phyloP scores from a whole-genome alignment of 1,140 invertebrate genomes.

The Euschistus heros region DNA sequence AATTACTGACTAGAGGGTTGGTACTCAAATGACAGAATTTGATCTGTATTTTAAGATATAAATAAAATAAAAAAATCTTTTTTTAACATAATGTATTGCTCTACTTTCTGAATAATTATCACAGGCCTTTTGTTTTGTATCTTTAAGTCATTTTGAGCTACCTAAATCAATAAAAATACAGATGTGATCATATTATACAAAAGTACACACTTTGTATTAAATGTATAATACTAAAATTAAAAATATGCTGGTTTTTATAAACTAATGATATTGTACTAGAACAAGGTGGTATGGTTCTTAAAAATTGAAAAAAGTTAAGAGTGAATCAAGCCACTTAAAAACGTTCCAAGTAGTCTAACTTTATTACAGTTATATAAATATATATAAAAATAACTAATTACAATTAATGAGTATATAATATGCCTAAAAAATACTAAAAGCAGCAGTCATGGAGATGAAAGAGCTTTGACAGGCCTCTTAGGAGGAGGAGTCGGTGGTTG shows the following conservation, averaged over 20 bases:
- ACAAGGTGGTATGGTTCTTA: background rate
- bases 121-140: background rate
- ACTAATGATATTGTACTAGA: too few species aligned
- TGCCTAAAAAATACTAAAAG: background rate
- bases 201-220: background rate
- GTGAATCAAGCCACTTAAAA: background rate
- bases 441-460: background rate
- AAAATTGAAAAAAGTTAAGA: background rate
- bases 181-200: background rate
- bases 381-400: background rate
- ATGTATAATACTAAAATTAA: too few species aligned
- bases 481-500: conserved; percentile 46
- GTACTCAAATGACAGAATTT: conserved; percentile 8
- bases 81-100: background rate
- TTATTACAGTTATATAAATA: background rate
- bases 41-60: background rate
- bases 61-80: background rate
- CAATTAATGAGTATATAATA: background rate
- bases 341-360: background rate
- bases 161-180: background rate
- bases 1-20: conserved; percentile 12
- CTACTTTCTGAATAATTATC: background rate
- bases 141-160: too few species aligned
- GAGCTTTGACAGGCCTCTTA: conserved; percentile 37
- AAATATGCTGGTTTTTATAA: too few species aligned